Percentiles rank a stretch among this genome's conserved stretches.
Conservation (phyloP, 2,888 invertebrate genomes). For the Gastracanthus pulcherrimus region DNA sequence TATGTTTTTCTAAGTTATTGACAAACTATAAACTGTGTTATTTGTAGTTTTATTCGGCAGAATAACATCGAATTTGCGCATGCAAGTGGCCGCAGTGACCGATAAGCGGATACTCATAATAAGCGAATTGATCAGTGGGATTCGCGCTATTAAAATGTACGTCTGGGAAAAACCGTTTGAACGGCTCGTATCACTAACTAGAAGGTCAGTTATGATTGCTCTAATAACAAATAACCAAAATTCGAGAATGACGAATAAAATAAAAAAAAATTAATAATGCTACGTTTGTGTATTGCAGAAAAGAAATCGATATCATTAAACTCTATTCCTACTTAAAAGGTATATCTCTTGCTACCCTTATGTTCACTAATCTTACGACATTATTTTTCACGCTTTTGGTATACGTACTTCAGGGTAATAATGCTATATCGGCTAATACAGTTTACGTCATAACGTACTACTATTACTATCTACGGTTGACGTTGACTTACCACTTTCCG, state of each 20-base stretch:
- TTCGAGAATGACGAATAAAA: no score
- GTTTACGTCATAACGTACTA: constrained; percentile 88
- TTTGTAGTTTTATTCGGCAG: constrained; percentile 77
- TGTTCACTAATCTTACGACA: constrained; percentile 91
- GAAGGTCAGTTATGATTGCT: constrained; percentile 79
- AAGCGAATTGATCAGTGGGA: constrained; percentile 88
- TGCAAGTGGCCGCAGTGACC: constrained; percentile 78
- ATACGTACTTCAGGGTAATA: constrained; percentile 83
- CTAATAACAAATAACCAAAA: background rate
- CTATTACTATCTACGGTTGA: constrained; percentile 85
- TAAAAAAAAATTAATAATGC: background rate
- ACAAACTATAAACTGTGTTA: no score
- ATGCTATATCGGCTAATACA: constrained; percentile 80
- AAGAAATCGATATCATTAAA: constrained; percentile 83
- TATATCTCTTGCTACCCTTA: constrained; percentile 82
- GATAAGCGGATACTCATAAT: constrained; percentile 88
- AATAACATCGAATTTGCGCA: constrained; percentile 76
- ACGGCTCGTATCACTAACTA: constrained; percentile 81
- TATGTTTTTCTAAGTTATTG: no score
- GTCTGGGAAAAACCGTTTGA: constrained; percentile 90
- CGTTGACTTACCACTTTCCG: constrained; percentile 83
- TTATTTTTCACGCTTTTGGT: constrained; percentile 89
- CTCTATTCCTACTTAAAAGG: constrained; percentile 83
- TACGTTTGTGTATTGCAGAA: constrained; percentile 75
- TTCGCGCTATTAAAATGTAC: constrained; percentile 91